phyloP scores from a whole-genome alignment of 2,888 invertebrate species.

The Mimachlamys varia region DNA sequence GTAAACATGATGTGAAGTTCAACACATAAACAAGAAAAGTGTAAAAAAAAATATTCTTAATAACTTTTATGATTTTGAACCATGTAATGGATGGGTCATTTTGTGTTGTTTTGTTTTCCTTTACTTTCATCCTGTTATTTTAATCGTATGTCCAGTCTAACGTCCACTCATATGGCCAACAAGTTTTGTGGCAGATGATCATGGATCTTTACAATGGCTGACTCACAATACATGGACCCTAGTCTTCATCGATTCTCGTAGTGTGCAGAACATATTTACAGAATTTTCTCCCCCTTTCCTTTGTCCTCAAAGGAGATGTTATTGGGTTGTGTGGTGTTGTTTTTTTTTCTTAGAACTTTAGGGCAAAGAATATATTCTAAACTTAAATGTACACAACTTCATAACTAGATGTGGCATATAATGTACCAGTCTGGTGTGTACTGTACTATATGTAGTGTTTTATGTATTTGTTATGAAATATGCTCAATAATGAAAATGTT shows the following conservation, averaged over 20 bases:
- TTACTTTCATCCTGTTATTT: not conserved
- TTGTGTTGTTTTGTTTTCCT: not conserved
- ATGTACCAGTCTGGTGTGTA: not conserved
- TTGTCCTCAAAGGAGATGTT: constrained; percentile 26
- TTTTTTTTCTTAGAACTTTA: not conserved
- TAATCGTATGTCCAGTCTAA: not conserved
- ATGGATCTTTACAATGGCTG: not conserved
- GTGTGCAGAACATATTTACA: not conserved
- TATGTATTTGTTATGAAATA: constrained; percentile 32
- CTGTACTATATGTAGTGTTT: not conserved
- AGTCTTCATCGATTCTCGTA: not conserved
- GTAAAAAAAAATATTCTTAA: not conserved
- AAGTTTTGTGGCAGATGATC: not conserved
- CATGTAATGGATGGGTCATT: constrained; percentile 29
- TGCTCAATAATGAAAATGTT: constrained; percentile 30
- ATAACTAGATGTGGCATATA: not conserved
- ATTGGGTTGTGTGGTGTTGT: constrained; percentile 24
- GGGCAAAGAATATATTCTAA: constrained; percentile 11
- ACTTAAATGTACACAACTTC: not conserved
- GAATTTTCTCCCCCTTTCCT: not conserved
- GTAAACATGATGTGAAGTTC: constrained; percentile 17
- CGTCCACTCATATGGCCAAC: not conserved
- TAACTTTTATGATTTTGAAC: not conserved
- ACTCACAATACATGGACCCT: not conserved
- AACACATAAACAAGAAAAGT: constrained; percentile 21